Conservation (phyloP, 2,888 invertebrate species). For the Xiphydria camelus region DNA sequence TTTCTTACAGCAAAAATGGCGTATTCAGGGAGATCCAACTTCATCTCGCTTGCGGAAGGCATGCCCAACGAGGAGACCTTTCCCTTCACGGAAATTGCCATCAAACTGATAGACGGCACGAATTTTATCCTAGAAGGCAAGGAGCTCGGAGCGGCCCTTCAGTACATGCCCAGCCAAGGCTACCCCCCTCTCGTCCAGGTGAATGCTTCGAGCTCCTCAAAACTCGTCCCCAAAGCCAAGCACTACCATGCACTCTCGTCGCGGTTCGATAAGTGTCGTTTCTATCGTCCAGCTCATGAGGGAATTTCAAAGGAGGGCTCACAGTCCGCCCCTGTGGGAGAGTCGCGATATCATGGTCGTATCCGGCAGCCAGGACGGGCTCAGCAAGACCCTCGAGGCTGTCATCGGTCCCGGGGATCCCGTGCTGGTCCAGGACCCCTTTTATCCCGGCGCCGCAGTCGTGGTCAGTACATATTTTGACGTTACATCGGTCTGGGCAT, state of each 20-base stretch:
- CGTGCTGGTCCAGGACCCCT: constrained; percentile 70
- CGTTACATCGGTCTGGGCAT: no score
- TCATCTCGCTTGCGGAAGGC: constrained; percentile 71
- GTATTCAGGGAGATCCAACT: constrained; percentile 58
- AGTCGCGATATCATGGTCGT: constrained; percentile 69
- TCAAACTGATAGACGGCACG: constrained; percentile 64
- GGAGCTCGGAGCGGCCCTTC: constrained; percentile 69
- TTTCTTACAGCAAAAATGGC: constrained; percentile 59
- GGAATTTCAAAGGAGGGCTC: constrained; percentile 66
- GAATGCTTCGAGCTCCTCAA: no score
- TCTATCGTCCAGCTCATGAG: constrained; percentile 66
- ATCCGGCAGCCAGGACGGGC: constrained; percentile 77
- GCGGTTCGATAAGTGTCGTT: no score
- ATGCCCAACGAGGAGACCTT: constrained; percentile 76
- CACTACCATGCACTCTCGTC: no score
- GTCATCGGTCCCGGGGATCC: constrained; percentile 72
- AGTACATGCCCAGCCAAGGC: constrained; percentile 78
- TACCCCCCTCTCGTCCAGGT: constrained; percentile 55
- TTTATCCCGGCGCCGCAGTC: constrained; percentile 72
- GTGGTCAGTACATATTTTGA: constrained; percentile 68
- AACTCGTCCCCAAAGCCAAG: no score
- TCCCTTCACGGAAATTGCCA: constrained; percentile 67
- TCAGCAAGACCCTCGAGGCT: constrained; percentile 75
- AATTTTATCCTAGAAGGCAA: constrained; percentile 62
- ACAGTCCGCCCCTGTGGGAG: constrained; percentile 68